Base-by-base conservation (phyloP, 2,797 vertebrate genomes). In the Myotis vivesi region DNA sequence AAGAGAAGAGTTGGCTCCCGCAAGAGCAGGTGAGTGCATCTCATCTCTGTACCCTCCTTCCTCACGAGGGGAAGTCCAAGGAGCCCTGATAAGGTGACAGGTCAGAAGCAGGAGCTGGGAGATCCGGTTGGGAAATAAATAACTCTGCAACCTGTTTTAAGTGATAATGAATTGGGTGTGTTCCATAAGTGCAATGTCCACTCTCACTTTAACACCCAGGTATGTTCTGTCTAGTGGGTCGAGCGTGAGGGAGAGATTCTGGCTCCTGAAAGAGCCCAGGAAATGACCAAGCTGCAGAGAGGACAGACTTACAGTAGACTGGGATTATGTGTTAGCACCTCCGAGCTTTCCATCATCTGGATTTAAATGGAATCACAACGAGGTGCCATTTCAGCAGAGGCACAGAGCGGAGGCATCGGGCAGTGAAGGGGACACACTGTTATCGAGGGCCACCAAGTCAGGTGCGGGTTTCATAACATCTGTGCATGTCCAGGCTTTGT, bases 21-120 rank as follows among this genome's bases (percentile, higher is more conserved):
- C n/a, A 38, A 91, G 44, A 66, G 90, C 44, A 97, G 98, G 98
- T 98, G 97, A 98, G 98, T 97, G 86, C 22, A 15, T 36, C 87
- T 94, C 89, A 11, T 33, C 73, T 94, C 90, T 87, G 73, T 76
- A 23, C 36, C 38, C 49, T 80, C 55, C 69, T 76, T 95, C 82
- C 28, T 2, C 46, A 23, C 4, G 1, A 25, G 62, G 91, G 79
- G 62, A 80, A 95, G 91, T 91, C 81, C 64, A 68, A 28, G 10
- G 85, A 36, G 2, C 38, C 89, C 93, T 82, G 38, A 30, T 73
- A 0, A 75, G 62, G 33, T 77, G 59, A 13, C 88, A 86, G 72
- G 76, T n/a, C 92, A 59, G 77, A 75, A 75, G 23, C 6, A 64
- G 66, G 33, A 93, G 10, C 28, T 3, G 2, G 17, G 25, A 85